phyloP scores from a whole-genome alignment of 2,113 vertebrate genomes.

The Chloropsis cyanopogon region DNA sequence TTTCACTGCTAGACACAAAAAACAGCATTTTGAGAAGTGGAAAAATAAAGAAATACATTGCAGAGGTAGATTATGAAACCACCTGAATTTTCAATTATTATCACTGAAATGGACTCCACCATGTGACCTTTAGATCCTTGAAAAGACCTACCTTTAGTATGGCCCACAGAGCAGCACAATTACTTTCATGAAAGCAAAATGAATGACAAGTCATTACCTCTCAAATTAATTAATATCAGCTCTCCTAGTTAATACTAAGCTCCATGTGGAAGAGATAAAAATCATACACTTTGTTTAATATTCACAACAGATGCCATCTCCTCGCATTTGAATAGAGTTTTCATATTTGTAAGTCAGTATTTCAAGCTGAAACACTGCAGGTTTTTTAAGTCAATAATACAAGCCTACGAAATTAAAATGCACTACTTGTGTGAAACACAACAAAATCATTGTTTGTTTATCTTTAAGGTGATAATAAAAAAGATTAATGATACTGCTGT shows the following conservation, averaged over 20 bases:
- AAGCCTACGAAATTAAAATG: conserved; percentile 78
- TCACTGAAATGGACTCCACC: background rate
- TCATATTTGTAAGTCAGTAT: conserved; percentile 60
- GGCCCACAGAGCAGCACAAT: background rate
- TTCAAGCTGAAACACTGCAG: conserved; percentile 56
- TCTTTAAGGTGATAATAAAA: conserved; percentile 82
- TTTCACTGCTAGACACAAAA: background rate
- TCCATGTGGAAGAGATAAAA: conserved; percentile 62
- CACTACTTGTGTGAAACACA: conserved; percentile 75
- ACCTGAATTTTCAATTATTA: background rate
- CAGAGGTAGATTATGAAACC: background rate
- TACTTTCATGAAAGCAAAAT: conserved; percentile 15
- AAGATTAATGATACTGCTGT: conserved; percentile 75
- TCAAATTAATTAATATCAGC: conserved; percentile 65
- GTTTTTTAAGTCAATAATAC: conserved; percentile 64
- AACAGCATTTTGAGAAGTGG: background rate
- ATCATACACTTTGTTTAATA: conserved; percentile 65
- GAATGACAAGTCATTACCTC: conserved; percentile 45
- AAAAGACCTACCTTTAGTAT: background rate
- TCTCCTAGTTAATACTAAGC: conserved; percentile 43
- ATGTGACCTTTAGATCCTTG: background rate
- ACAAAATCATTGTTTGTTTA: conserved; percentile 81
- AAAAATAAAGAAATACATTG: background rate
- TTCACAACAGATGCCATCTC: conserved; percentile 69
- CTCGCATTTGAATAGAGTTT: conserved; percentile 54